phyloP scores from a whole-genome alignment of 1,140 invertebrate genomes.

The Zaprionus camerounensis region DNA sequence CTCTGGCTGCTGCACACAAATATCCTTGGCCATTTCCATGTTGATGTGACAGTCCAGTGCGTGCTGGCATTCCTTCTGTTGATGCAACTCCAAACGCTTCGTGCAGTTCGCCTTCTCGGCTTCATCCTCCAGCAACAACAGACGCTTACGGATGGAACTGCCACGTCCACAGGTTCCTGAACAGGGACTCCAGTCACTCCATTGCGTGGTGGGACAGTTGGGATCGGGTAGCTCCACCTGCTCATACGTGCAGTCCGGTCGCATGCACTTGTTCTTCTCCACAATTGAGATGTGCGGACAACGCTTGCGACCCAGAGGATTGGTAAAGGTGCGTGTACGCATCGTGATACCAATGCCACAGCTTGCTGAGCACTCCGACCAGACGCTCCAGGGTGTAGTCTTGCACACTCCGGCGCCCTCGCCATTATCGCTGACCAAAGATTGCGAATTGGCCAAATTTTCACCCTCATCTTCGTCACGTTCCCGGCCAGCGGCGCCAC shows the following conservation, averaged over 20 bases:
- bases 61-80: constrained; percentile 88
- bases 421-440: constrained; percentile 71
- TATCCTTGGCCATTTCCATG: constrained; percentile 90
- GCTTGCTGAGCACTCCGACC: constrained; percentile 92
- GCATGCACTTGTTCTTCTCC: constrained; percentile 91
- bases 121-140: constrained; percentile 87
- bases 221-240: constrained; percentile 86
- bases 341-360: constrained; percentile 92
- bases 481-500: constrained; percentile 32
- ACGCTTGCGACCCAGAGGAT: constrained; percentile 91
- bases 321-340: constrained; percentile 89
- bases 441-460: constrained; percentile 74
- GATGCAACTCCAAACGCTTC: constrained; percentile 86
- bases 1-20: constrained; percentile 90
- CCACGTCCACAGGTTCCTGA: constrained; percentile 89
- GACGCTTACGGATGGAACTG: constrained; percentile 88
- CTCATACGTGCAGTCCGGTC: constrained; percentile 86
- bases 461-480: constrained; percentile 83
- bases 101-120: constrained; percentile 86
- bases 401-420: constrained; percentile 87
- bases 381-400: constrained; percentile 90
- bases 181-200: constrained; percentile 91
- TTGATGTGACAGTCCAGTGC: constrained; percentile 89
- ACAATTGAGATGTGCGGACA: constrained; percentile 89
- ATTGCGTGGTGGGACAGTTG: constrained; percentile 88